Conservation (phyloP, 2,888 invertebrate species). For the Deroplatys truncata region DNA sequence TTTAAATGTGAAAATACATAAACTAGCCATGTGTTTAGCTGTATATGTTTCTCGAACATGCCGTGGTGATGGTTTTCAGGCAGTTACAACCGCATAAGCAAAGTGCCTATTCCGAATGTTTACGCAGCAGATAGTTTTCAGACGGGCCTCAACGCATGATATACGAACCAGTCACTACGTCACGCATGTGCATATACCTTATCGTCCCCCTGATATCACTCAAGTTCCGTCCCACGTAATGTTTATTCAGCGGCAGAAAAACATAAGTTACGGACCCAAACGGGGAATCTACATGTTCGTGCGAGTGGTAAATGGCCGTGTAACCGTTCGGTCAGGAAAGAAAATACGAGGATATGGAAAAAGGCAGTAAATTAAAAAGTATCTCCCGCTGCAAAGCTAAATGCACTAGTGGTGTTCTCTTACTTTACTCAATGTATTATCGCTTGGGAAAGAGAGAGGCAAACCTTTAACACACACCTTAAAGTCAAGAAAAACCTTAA, state of each 20-base stretch:
- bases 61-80: too few species aligned
- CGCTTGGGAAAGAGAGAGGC: neutral
- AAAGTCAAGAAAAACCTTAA: too few species aligned
- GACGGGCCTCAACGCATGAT: neutral
- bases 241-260: neutral
- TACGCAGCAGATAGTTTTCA: neutral
- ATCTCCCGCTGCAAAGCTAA: neutral
- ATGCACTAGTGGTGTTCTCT: neutral
- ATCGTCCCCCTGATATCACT: neutral
- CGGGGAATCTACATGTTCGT: neutral
- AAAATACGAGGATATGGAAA: neutral
- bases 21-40: too few species aligned
- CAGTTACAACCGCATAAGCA: neutral
- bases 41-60: too few species aligned
- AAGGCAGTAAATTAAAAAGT: neutral
- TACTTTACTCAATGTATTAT: neutral
- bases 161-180: neutral
- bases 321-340: neutral
- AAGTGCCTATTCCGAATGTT: neutral
- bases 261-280: neutral
- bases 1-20: too few species aligned
- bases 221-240: neutral
- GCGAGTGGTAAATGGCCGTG: neutral
- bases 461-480: neutral
- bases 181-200: neutral